Evolutionary conservation across 2,888 invertebrate species (phyloP).

Genomic region (Prionchulus punctatus): DNA sequence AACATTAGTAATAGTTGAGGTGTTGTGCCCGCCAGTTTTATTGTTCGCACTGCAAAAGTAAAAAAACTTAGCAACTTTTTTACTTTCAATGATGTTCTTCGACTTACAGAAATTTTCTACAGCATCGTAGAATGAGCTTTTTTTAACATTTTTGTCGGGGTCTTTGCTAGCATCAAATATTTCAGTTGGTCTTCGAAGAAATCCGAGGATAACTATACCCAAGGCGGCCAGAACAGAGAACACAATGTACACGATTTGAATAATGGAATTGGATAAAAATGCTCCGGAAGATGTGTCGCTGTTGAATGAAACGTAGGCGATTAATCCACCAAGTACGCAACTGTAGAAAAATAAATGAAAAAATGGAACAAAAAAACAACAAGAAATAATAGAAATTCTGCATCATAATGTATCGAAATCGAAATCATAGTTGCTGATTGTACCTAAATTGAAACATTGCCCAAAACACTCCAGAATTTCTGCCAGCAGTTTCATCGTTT

Average conservation of each 20-base stretch:
- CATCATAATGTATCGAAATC: neutral
- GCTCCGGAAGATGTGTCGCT: too few species aligned
- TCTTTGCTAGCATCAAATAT: too few species aligned
- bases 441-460: slow-evolving; percentile 79
- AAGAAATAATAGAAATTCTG: neutral
- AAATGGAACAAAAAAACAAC: slow-evolving; percentile 61
- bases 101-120: too few species aligned
- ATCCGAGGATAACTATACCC: slow-evolving; percentile 47
- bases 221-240: slow-evolving; percentile 48
- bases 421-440: neutral
- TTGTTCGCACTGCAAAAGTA: slow-evolving; percentile 45
- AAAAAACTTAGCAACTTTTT: too few species aligned
- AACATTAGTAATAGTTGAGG: slow-evolving; percentile 68
- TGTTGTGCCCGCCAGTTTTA: slow-evolving; percentile 56
- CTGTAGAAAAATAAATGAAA: too few species aligned
- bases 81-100: too few species aligned
- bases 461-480: slow-evolving; percentile 93
- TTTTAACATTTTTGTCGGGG: too few species aligned
- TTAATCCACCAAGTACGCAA: too few species aligned
- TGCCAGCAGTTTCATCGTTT: slow-evolving; percentile 62
- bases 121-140: too few species aligned
- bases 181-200: slow-evolving; percentile 24
- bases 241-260: slow-evolving; percentile 62
- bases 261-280: slow-evolving; percentile 74
- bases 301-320: too few species aligned